phyloP scores from a whole-genome alignment of 2,797 vertebrate species.

The Malurus leucopterus region DNA sequence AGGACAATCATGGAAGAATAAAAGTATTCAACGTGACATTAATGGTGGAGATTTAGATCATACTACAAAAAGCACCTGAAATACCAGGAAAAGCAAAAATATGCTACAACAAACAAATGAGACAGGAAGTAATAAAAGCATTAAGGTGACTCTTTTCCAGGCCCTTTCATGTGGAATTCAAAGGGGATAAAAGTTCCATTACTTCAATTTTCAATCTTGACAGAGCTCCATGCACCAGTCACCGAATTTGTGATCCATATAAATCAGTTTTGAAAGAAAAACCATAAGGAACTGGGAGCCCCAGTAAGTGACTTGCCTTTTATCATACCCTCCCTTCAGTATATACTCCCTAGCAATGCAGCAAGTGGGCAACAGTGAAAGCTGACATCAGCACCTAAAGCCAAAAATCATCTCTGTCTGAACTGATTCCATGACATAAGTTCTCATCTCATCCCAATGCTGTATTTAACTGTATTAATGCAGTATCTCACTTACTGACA shows the following conservation, averaged over 20 bases:
- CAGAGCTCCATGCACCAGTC: neutral
- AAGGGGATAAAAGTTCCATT: neutral
- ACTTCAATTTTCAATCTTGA: neutral
- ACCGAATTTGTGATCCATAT: neutral
- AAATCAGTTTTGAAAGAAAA: neutral
- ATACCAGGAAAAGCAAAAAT: neutral
- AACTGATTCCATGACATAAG: neutral
- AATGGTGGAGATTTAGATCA: neutral
- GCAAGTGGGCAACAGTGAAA: neutral
- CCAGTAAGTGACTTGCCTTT: neutral
- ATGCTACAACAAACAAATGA: neutral
- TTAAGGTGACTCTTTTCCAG: neutral
- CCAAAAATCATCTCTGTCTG: neutral
- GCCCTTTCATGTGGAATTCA: neutral
- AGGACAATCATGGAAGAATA: neutral
- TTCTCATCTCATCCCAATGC: neutral
- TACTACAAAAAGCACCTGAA: neutral
- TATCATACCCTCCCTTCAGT: neutral
- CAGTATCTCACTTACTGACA: conserved; percentile 54
- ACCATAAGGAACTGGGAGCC: neutral
- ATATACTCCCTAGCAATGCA: neutral
- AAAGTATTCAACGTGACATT: neutral
- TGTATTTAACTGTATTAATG: neutral
- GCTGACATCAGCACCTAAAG: neutral
- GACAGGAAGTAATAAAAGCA: neutral